Evolutionary conservation across 1,140 invertebrate genomes (phyloP), one percentile per base, ranked within the genome.

Genomic region (Dendrolimus kikuchii): DNA sequence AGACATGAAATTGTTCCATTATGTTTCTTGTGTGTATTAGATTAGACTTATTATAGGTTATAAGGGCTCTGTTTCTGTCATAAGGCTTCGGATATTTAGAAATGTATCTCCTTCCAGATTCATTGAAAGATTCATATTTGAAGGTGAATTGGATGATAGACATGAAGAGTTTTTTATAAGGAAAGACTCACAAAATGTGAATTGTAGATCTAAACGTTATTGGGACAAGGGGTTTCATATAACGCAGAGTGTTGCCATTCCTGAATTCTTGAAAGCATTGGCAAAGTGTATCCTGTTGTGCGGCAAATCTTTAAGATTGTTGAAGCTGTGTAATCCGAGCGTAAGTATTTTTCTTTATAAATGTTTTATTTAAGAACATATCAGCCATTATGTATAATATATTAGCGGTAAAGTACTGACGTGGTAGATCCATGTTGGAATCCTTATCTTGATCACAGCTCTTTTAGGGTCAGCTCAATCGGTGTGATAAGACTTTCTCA

Each of bases 81-180:
- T 45, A 45, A 38, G 2, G 6, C 37, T 38, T 48, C 5, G 8
- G 10, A 43, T 43, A n/a, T 43, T 9, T n/a, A n/a, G 4, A 43
- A 43, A 8, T n/a, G 5, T 45, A n/a, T 10, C 6, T 6, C 53
- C 6, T 80, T 78, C 2, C 53, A 91, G 90, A 60, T 89, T 91
- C 55, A 84, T 92, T n/a, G 87, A 91, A 65, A 81, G 88, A 56
- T 92, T 91, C 83, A 88, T 92, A 62, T 92, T 92, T 54, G 90
- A 91, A 69, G 91, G 91, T 1, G 84, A 88, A 53, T 79, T 90
- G 40, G 86, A 90, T 9, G 90, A 91, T 60, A 59, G 80, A 49
- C 90, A 88, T 48, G 87, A 88, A 51, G 90, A 92, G 64, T 92
- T 92, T 60, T 91, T 91, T 76, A 91, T 92, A 51, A 84, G 87